These are phyloP conservation scores for Scomber colias DNA, from an alignment of 2,113 vertebrate species.

Conservation along the genomic window DNA sequence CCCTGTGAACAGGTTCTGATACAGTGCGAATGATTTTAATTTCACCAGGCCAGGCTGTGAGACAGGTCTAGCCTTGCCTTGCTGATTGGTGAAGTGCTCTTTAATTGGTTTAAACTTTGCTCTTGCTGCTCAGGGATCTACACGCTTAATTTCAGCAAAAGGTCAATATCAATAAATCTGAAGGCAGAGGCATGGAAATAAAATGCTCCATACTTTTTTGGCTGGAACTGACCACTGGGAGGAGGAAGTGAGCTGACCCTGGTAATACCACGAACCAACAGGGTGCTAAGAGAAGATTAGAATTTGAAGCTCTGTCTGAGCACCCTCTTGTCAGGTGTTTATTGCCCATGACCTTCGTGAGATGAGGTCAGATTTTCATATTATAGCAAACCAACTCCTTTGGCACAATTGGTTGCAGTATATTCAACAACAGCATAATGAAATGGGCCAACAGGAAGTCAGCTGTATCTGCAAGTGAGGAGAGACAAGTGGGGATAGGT, in stretches of 20 bases:
- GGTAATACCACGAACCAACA: constrained; percentile 70
- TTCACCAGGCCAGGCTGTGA: constrained; percentile 64
- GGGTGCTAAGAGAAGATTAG: constrained; percentile 83
- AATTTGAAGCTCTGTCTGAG: constrained; percentile 78
- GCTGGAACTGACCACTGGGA: constrained; percentile 70
- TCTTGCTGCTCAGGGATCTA: constrained; percentile 78
- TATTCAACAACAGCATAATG: constrained; percentile 82
- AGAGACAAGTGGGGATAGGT: constrained; percentile 42
- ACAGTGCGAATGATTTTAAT: constrained; percentile 80
- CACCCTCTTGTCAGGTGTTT: constrained; percentile 84
- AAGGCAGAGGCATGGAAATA: constrained; percentile 59
- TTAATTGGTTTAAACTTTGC: constrained; percentile 90
- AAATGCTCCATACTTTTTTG: constrained; percentile 51
- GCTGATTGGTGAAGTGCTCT: constrained; percentile 84
- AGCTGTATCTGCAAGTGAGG: constrained; percentile 40
- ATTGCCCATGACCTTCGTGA: constrained; percentile 81
- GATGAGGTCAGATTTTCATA: constrained; percentile 87
- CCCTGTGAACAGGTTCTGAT: constrained; percentile 71
- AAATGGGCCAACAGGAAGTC: constrained; percentile 67
- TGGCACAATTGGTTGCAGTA: constrained; percentile 78
- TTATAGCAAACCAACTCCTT: constrained; percentile 83
- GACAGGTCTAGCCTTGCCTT: constrained; percentile 68
- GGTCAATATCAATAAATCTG: constrained; percentile 88
- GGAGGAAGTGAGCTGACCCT: constrained; percentile 77
- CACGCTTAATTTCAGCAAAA: constrained; percentile 87